Percentiles rank a stretch among this genome's conserved stretches.
These are phyloP conservation scores for Ovibos moschatus DNA, from an alignment of 2,113 vertebrate genomes.

Conservation along the genomic window DNA sequence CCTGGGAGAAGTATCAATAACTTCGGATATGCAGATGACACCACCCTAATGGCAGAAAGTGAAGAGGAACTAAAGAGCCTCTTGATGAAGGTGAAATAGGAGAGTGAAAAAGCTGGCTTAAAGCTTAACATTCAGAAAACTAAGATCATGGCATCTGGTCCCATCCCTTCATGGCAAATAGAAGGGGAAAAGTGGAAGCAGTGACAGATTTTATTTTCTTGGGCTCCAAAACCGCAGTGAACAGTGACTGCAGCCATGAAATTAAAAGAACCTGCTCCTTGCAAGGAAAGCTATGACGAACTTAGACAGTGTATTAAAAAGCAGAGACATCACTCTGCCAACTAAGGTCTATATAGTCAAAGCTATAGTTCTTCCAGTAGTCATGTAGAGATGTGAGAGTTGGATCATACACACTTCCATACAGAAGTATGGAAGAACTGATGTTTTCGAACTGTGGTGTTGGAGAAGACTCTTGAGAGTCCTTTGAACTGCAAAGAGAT, in stretches of 20 bases:
- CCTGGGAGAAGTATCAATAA: neutral
- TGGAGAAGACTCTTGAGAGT: neutral
- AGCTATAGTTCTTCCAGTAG: neutral
- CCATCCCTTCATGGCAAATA: neutral
- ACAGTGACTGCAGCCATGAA: neutral
- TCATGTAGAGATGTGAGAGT: neutral
- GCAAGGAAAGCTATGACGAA: neutral
- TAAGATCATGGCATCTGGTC: neutral
- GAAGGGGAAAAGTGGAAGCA: neutral
- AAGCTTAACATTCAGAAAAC: neutral
- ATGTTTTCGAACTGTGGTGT: neutral
- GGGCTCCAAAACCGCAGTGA: neutral
- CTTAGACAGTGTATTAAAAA: neutral
- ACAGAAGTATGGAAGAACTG: neutral
- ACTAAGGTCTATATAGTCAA: neutral
- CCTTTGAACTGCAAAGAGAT: neutral
- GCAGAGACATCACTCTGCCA: neutral
- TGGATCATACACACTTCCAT: neutral
- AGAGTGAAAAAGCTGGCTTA: neutral
- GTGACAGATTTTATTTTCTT: neutral
- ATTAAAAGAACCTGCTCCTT: neutral
- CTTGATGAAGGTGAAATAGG: neutral
- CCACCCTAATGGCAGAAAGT: neutral
- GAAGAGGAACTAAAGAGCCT: neutral
- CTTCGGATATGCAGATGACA: neutral